These are phyloP conservation scores for Apodemus sylvaticus DNA, from an alignment of 2,113 vertebrate genomes.

Conservation along the genomic window DNA sequence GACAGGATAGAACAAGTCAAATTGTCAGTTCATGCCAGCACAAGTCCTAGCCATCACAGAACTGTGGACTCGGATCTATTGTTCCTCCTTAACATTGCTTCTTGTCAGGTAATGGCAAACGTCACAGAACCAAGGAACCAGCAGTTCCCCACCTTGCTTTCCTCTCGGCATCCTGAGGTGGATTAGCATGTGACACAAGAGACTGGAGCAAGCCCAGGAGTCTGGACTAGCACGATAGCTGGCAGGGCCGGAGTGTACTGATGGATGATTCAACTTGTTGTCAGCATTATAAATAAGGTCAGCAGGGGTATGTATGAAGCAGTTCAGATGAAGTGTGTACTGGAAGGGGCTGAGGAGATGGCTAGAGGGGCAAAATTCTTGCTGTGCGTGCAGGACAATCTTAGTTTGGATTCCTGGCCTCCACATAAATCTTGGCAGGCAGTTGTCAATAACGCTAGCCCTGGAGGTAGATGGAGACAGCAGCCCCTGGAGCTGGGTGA, in stretches of 20 bases:
- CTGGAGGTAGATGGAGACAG: background rate
- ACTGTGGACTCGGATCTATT: background rate
- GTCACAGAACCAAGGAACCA: too few relatives aligned
- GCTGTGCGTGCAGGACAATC: background rate
- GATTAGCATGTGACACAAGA: background rate
- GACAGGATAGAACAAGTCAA: background rate
- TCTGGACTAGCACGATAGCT: rapidly evolving
- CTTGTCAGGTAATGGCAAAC: background rate
- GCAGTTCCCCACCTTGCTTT: background rate
- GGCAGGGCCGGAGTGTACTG: rapidly evolving
- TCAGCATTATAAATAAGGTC: background rate
- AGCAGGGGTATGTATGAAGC: background rate
- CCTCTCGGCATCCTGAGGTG: background rate
- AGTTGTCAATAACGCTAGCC: background rate
- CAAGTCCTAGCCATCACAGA: background rate
- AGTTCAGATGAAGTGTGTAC: background rate
- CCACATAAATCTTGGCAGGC: background rate
- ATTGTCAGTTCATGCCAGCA: background rate
- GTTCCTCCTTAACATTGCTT: background rate
- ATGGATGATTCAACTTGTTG: too few relatives aligned
- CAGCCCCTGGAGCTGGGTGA: background rate
- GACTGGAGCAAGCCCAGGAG: background rate
- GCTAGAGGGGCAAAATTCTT: background rate
- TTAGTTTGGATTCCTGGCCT: background rate
- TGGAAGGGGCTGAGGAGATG: background rate